Evolutionary conservation across 2,113 vertebrate genomes (phyloP), one percentile per base, ranked within the genome.

Genomic region (Mormoops blainvillei): DNA sequence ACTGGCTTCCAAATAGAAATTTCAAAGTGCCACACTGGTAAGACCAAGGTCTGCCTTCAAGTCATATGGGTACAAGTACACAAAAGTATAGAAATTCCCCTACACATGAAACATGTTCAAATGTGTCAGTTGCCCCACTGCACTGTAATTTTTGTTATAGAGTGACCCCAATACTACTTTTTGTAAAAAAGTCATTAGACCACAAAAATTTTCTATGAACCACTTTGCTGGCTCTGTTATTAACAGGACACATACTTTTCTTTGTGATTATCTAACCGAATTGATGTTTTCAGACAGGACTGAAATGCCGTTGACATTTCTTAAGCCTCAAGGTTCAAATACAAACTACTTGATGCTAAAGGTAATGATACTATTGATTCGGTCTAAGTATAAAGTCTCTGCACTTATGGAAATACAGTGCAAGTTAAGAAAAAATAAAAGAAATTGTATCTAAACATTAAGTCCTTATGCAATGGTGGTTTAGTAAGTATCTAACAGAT

Each of bases 311-410:
- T 71, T 76, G 76, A 54, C 15, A 71, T n/a, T 91, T 65, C 61
- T 36, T 93, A 71, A 36, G 14, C 52, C 11, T 41, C 14, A 43
- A 87, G 45, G 38, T 63, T 77, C 43, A 91, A 77, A 71, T 86
- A 58, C 38, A 92, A 85, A 88, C 54, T 28, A 87, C 54, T 71
- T 91, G 68, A 91, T 78, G 74, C 58, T 65, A 91, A 83, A 89
- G 31, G 10, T n/a, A 74, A 58, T 5, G 7, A 76, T 26, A 74
- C 3, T 41, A 26, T 74, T 50, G 67, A 58, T 73, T 48, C 73
- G 43, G 50, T 63, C 18, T 65, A 54, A 43, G 7, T 43, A 16
- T 81, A 52, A 38, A 96, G 2, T 67, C 5, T 80, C 33, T 92
- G 7, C 45, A 48, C 19, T 67, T 48, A 73, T 18, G 18, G 41